Conservation (phyloP, 2,113 vertebrate genomes). For the Embiotoca jacksoni region DNA sequence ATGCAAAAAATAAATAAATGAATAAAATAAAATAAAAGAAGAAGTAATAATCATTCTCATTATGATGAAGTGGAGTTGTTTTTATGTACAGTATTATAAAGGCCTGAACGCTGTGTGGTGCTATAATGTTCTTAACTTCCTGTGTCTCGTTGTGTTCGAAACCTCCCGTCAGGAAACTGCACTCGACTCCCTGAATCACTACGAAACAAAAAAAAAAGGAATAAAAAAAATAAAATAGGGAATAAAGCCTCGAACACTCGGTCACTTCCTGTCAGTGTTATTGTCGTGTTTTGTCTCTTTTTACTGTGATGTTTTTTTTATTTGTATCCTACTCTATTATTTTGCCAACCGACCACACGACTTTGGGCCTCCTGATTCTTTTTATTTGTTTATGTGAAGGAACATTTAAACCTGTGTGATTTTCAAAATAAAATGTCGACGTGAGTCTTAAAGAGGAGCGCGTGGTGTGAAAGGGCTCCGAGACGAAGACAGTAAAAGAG, state of each 20-base stretch:
- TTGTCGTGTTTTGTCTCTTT: constrained; percentile 83
- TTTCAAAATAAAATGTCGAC: constrained; percentile 84
- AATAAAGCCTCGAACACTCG: constrained; percentile 58
- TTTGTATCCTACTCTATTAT: constrained; percentile 76
- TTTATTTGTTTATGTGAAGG: constrained; percentile 89
- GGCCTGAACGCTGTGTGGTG: constrained; percentile 98
- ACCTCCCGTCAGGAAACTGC: constrained; percentile 94
- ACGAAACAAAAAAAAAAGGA: constrained; percentile 85
- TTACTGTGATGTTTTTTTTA: constrained; percentile 85
- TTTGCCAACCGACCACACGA: constrained; percentile 91
- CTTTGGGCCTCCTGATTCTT: constrained; percentile 91
- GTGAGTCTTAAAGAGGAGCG: constrained; percentile 93
- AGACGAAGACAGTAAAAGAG: constrained; percentile 61
- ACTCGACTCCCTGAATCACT: constrained; percentile 94
- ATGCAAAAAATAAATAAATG: constrained; percentile 87
- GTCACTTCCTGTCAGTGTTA: constrained; percentile 93
- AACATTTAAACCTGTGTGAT: constrained; percentile 95
- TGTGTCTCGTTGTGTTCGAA: constrained; percentile 96
- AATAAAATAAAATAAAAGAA: constrained; percentile 77
- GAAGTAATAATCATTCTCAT: constrained; percentile 62
- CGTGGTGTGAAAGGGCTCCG: constrained; percentile 59
- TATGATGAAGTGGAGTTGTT: constrained; percentile 72
- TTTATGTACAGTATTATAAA: constrained; percentile 92
- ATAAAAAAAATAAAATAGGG: constrained; percentile 43
- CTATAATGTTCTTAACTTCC: constrained; percentile 90